Percentiles rank a stretch among this genome's conserved stretches.
Conservation (phyloP, 2,113 vertebrate species). For the Ursus arctos region DNA sequence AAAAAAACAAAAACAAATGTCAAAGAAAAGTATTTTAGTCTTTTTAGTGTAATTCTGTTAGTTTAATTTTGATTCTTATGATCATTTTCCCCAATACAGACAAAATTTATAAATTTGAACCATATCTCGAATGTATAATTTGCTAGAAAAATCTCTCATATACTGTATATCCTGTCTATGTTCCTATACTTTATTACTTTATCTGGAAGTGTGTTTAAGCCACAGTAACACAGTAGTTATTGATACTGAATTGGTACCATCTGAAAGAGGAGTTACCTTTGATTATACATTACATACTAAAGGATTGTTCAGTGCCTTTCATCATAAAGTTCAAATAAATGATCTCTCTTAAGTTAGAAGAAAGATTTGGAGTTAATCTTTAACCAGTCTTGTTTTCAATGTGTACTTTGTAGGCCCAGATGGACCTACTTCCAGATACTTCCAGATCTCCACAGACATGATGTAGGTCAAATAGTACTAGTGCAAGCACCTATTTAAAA, state of each 20-base stretch:
- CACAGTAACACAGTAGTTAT: background rate
- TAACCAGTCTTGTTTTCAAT: background rate
- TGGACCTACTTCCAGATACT: background rate
- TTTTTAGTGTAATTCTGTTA: background rate
- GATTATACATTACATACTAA: background rate
- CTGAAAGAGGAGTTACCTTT: background rate
- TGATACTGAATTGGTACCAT: background rate
- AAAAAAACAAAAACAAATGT: background rate
- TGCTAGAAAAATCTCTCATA: background rate
- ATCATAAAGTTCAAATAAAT: background rate
- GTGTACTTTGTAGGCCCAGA: background rate
- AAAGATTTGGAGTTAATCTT: constrained; percentile 20
- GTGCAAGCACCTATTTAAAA: background rate
- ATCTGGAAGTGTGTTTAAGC: background rate
- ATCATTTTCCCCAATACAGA: background rate
- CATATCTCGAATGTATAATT: background rate
- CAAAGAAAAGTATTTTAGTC: background rate
- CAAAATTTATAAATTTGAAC: background rate
- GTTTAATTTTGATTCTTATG: background rate
- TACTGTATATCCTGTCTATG: background rate
- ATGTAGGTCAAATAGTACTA: background rate
- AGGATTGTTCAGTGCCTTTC: background rate
- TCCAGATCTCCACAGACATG: background rate
- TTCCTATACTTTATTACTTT: background rate
- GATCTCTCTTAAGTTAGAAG: background rate